These are phyloP conservation scores for Microcebus jonahi DNA, from an alignment of 2,113 vertebrate genomes.

Conservation along the genomic window DNA sequence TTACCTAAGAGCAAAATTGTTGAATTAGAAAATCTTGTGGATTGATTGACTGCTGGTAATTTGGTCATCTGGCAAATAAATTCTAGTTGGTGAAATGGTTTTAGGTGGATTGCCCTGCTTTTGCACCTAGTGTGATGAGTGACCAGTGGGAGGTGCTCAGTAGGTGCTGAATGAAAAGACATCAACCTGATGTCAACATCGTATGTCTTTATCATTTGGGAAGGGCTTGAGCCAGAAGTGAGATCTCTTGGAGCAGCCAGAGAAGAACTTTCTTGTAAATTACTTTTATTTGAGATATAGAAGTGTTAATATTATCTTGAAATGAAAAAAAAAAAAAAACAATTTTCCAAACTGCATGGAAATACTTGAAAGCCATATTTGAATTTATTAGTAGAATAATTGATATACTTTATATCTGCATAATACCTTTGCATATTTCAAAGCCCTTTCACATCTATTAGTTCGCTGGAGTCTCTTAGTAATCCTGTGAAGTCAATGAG, in stretches of 20 bases:
- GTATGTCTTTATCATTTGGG: not conserved
- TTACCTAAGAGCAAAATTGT: not conserved
- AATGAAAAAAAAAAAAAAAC: not conserved
- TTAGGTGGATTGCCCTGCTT: not conserved
- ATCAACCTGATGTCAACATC: not conserved
- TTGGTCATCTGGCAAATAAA: not conserved
- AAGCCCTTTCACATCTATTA: not conserved
- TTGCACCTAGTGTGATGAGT: not conserved
- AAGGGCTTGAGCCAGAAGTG: not conserved
- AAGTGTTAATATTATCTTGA: not conserved
- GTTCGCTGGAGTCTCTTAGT: not conserved
- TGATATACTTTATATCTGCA: not conserved
- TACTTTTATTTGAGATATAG: not conserved
- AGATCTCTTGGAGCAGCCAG: not conserved
- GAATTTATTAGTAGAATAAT: not conserved
- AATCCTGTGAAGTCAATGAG: not conserved
- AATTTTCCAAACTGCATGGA: not conserved
- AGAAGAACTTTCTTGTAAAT: not conserved
- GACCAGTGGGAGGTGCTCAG: not conserved
- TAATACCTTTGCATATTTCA: not conserved
- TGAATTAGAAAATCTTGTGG: not conserved
- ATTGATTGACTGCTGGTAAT: not conserved
- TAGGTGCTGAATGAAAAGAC: not conserved
- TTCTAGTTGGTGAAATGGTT: not conserved
- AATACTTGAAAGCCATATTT: not conserved